phyloP scores from a whole-genome alignment of 2,888 invertebrate genomes.

The Drosophila engyochracea region DNA sequence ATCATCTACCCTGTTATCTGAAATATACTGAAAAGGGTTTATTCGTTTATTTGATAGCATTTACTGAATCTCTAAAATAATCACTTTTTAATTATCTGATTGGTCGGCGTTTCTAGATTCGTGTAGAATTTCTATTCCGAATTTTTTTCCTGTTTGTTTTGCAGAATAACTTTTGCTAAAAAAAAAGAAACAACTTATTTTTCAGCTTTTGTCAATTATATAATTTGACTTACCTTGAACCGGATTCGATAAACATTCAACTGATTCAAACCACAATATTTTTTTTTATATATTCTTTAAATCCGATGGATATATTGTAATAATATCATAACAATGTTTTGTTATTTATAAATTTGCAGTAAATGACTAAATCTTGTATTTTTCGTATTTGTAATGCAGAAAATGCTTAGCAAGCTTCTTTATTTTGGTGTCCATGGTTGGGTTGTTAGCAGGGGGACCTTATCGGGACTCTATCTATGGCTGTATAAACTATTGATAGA shows the following conservation, averaged over 20 bases:
- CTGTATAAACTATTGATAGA: slow-evolving; percentile 31
- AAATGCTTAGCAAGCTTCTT: slow-evolving; percentile 64
- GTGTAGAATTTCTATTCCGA: background rate
- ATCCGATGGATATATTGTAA: slow-evolving; percentile 7
- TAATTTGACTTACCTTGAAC: slow-evolving; percentile 10
- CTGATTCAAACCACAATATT: background rate
- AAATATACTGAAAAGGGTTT: background rate
- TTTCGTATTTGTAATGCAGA: slow-evolving; percentile 12
- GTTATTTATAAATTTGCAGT: background rate
- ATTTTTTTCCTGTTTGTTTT: background rate
- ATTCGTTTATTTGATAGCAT: background rate
- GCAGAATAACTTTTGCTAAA: background rate
- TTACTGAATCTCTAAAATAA: background rate
- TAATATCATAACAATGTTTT: background rate
- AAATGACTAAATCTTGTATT: background rate
- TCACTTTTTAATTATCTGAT: background rate
- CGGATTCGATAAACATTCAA: background rate
- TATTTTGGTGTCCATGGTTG: slow-evolving; percentile 52
- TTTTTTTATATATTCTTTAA: background rate
- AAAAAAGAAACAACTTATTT: slow-evolving; percentile 3
- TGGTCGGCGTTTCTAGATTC: background rate
- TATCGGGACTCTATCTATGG: slow-evolving; percentile 36
- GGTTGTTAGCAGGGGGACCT: background rate
- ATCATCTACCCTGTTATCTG: slow-evolving; percentile 34
- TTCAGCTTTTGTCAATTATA: background rate